Evolutionary conservation across 2,113 vertebrate genomes (phyloP), one percentile per base, ranked within the genome.

Genomic region (Felis chaus): DNA sequence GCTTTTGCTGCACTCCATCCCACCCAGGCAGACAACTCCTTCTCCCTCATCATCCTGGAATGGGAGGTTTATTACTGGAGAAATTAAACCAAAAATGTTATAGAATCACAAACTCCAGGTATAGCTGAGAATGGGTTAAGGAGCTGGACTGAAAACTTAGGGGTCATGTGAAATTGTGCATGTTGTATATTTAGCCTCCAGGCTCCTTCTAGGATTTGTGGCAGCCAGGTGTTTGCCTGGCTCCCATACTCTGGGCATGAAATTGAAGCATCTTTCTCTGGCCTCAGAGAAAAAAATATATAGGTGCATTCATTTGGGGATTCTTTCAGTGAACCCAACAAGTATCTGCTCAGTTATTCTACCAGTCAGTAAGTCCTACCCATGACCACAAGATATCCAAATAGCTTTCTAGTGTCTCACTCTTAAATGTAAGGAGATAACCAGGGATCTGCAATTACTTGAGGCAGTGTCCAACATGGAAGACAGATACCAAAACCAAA

Each of bases 161-260:
- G 5, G 9, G 5, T 53, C 23, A 4, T 3, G 3, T 55, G 48
- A 9, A 94, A 39, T 16, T 74, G 11, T 21, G 0, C 36, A 16
- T 3, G 1, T 68, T 69, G 5, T 31, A 0, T 1, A 39, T 1
- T 4, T 31, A 68, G 76, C n/a, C 27, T 29, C 39, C 48, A 63
- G 41, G 50, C 14, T 29, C 41, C 39, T n/a, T 45, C 27, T 57
- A 36, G 61, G 84, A 55, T 50, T 65, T 65, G 55, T 16, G 15
- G 57, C 57, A 87, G 45, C 61, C 29, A 15, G 12, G 13, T 29
- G 4, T n/a, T 87, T 71, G 61, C n/a, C 15, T 78, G 21, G 63
- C 65, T 39, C n/a, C 53, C n/a, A 31, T 14, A 19, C 50, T n/a
- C 39, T 45, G 36, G n/a, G 18, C 65, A 45, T 41, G 19, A 82